Conservation (phyloP, 2,113 vertebrate genomes). For the Centropus unirufus region DNA sequence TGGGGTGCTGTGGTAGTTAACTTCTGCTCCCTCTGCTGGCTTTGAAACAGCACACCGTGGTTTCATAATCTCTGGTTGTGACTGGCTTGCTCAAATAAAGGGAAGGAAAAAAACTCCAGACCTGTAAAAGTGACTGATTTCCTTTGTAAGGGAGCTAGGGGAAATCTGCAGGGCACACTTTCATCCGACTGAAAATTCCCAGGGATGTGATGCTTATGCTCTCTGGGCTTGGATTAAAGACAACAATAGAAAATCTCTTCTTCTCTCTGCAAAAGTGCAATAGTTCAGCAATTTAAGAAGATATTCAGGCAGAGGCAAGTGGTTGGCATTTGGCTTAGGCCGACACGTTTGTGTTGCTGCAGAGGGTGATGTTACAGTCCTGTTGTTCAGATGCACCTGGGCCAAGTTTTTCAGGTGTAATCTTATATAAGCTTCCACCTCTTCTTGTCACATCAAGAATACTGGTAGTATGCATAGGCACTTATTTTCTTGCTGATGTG, state of each 20-base stretch:
- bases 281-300: not conserved
- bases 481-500: not conserved
- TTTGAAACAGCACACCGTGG: not conserved
- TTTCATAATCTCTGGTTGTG: not conserved
- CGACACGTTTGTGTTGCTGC: not conserved
- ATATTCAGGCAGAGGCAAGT: not conserved
- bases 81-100: not conserved
- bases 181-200: not conserved
- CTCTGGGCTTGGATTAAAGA: not conserved
- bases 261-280: not conserved
- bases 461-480: not conserved
- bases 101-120: accelerated
- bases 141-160: not conserved
- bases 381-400: not conserved
- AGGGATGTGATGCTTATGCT: not conserved
- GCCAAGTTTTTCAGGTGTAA: not conserved
- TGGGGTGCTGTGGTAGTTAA: not conserved
- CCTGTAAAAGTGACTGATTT: not conserved
- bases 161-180: not conserved
- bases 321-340: not conserved
- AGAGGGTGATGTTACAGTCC: not conserved
- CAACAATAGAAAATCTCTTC: not conserved
- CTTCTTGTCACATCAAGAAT: not conserved
- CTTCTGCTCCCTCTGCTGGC: conserved; percentile 18
- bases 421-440: not conserved